Percentiles rank a stretch among this genome's conserved stretches.
phyloP scores from a whole-genome alignment of 2,888 invertebrate genomes.

The Ashinkailepas kermadecensis region DNA sequence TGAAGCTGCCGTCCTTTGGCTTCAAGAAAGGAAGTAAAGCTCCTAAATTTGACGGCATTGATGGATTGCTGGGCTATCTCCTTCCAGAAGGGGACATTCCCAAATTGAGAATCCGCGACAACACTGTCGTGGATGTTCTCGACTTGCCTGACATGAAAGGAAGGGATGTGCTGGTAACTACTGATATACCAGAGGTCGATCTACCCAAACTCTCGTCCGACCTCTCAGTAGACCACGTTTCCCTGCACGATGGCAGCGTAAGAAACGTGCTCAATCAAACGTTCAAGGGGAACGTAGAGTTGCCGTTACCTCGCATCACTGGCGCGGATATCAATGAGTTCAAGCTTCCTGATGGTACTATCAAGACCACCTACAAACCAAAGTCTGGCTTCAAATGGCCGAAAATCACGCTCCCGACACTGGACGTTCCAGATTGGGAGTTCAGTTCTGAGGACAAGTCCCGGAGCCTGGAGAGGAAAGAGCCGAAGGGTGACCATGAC shows the following conservation, averaged over 20 bases:
- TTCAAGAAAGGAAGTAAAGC: background rate
- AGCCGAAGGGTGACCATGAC: background rate
- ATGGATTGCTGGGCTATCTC: background rate
- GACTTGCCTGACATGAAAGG: background rate
- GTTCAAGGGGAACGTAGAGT: constrained; percentile 21
- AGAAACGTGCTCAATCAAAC: constrained; percentile 2
- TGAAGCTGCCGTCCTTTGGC: background rate
- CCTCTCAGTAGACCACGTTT: background rate
- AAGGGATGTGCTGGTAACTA: background rate
- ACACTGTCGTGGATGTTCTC: background rate
- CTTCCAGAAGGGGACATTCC: background rate
- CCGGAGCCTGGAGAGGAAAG: background rate
- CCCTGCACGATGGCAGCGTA: background rate
- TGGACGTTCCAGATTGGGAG: background rate
- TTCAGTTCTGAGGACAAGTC: background rate
- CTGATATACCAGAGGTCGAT: background rate
- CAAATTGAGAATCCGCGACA: background rate
- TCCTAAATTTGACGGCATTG: constrained; percentile 7
- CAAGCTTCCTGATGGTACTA: constrained; percentile 2
- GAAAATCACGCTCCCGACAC: background rate
- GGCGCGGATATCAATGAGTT: constrained; percentile 27
- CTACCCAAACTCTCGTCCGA: background rate
- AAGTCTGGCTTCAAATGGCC: background rate
- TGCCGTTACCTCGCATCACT: constrained; percentile 25
- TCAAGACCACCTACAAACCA: background rate